Conservation (phyloP, 2,888 invertebrate species). For the Criorhina ranunculi region DNA sequence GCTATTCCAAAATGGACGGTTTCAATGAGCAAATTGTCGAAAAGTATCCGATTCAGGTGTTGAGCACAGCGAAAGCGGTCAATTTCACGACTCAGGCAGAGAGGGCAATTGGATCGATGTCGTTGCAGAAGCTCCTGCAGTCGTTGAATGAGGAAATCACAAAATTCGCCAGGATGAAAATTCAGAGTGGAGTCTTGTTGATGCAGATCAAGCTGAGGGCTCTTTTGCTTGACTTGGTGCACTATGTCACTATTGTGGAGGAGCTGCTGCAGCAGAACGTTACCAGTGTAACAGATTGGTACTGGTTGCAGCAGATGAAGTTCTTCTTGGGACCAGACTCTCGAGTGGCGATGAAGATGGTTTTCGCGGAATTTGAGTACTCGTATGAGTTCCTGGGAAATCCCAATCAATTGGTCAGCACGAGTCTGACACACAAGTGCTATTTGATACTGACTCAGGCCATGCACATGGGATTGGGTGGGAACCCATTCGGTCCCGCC, state of each 20-base stretch:
- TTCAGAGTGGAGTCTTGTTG: slow-evolving; percentile 85
- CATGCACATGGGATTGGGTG: slow-evolving; percentile 97
- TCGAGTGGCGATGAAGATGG: slow-evolving; percentile 92
- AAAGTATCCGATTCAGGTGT: slow-evolving; percentile 87
- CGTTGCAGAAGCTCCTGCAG: slow-evolving; percentile 85
- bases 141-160: slow-evolving; percentile 85
- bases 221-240: slow-evolving; percentile 96
- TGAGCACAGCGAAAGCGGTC: slow-evolving; percentile 94
- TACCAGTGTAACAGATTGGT: slow-evolving; percentile 91
- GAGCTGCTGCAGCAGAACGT: slow-evolving; percentile 90
- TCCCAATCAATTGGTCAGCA: slow-evolving; percentile 96
- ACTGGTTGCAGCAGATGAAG: slow-evolving; percentile 97
- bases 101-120: slow-evolving; percentile 89
- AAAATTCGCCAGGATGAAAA: slow-evolving; percentile 81
- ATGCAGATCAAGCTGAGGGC: slow-evolving; percentile 95
- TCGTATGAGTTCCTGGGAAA: slow-evolving; percentile 99
- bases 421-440: slow-evolving; percentile 98
- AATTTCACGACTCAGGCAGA: slow-evolving; percentile 94
- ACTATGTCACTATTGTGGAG: slow-evolving; percentile 93
- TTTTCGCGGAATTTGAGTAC: slow-evolving; percentile 96
- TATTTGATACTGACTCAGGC: slow-evolving; percentile 98
- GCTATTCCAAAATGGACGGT: slow-evolving; percentile 84
- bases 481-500: slow-evolving; percentile 99
- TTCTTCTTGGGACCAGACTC: slow-evolving; percentile 88
- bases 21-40: slow-evolving; percentile 85